These are phyloP conservation scores for Eulithis prunata DNA, from an alignment of 2,888 invertebrate species.

Conservation along the genomic window DNA sequence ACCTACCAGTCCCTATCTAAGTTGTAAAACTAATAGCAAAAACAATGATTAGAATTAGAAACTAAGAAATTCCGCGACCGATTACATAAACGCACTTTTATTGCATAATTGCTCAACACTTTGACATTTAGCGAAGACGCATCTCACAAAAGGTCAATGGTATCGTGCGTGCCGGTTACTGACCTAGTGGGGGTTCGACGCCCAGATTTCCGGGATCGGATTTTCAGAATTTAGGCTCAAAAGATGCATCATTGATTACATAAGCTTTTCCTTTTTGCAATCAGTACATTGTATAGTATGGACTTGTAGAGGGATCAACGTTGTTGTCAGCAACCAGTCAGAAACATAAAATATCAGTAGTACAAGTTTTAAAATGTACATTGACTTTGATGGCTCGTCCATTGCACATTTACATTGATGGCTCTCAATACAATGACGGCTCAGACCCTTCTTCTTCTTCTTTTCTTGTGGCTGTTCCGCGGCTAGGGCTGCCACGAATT, in stretches of 20 bases:
- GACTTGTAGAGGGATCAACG: no score
- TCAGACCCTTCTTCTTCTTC: no score
- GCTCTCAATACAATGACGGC: no score
- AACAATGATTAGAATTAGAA: conserved; percentile 22
- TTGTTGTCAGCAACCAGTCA: no score
- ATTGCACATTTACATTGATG: no score
- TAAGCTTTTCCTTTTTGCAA: neutral
- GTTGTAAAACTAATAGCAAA: conserved; percentile 12
- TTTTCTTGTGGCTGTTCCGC: no score
- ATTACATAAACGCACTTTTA: conserved; percentile 50
- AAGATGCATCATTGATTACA: conserved; percentile 3
- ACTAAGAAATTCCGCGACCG: conserved; percentile 4
- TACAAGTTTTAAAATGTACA: no score
- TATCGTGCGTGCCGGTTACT: conserved; percentile 55
- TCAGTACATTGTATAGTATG: no score
- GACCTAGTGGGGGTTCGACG: conserved; percentile 51
- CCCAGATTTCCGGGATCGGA: conserved; percentile 40
- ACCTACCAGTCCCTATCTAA: neutral
- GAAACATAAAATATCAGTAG: no score
- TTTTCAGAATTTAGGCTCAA: conserved; percentile 18
- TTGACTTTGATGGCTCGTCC: no score
- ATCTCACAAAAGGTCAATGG: conserved; percentile 60
- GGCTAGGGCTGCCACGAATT: no score
- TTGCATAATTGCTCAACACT: conserved; percentile 66
- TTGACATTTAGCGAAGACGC: conserved; percentile 69